Percentiles rank a stretch among this genome's conserved stretches.
phyloP scores from a whole-genome alignment of 2,113 vertebrate species.

The Neolamprologus toae region DNA sequence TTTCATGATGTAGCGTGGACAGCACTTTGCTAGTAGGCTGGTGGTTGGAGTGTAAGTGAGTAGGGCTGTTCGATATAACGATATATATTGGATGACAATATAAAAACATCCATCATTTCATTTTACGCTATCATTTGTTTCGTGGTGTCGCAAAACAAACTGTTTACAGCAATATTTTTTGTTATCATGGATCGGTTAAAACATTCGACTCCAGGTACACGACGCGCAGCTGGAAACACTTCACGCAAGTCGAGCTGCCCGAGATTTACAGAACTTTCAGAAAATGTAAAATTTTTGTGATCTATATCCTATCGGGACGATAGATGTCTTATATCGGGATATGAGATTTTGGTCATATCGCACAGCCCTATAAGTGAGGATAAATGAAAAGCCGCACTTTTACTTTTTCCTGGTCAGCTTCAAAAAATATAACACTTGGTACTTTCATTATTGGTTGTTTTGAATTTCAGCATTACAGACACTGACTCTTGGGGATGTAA shows the following conservation, averaged over 20 bases:
- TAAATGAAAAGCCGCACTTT: not conserved
- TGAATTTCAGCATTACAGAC: not conserved
- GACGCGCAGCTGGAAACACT: not conserved
- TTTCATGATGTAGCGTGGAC: not conserved
- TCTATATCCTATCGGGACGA: not conserved
- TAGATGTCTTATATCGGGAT: not conserved
- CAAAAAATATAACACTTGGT: not conserved
- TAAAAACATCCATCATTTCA: not conserved
- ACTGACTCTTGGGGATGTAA: not conserved
- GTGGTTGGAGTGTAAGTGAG: not conserved
- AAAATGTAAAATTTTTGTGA: not conserved
- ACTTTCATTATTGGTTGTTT: not conserved
- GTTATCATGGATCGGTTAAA: not conserved
- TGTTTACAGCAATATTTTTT: not conserved
- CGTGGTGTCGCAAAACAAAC: rapidly evolving
- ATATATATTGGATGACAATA: not conserved
- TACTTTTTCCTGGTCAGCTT: not conserved
- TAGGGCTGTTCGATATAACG: not conserved
- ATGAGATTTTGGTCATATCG: not conserved
- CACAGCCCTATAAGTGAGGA: not conserved
- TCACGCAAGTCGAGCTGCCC: not conserved
- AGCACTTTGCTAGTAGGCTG: not conserved
- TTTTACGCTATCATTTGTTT: not conserved
- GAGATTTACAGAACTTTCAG: not conserved
- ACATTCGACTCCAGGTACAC: not conserved